These are phyloP conservation scores for Betta splendens DNA, from an alignment of 2,797 vertebrate genomes.

Conservation along the genomic window DNA sequence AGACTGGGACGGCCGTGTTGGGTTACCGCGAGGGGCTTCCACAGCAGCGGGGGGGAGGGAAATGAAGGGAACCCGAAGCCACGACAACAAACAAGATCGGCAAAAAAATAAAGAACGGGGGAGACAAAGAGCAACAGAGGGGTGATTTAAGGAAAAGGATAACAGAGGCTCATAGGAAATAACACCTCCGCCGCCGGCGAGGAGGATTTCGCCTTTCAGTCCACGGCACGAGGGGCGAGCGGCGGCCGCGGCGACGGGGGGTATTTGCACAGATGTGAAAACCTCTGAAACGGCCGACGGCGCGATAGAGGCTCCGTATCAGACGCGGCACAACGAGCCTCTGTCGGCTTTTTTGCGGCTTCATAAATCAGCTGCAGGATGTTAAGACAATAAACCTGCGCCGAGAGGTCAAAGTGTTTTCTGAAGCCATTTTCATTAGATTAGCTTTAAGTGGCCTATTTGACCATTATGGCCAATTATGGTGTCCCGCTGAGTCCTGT, in stretches of 20 bases:
- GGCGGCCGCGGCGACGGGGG: slow-evolving; percentile 14
- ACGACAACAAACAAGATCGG: slow-evolving; percentile 71
- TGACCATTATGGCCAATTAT: slow-evolving; percentile 71
- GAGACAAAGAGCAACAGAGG: slow-evolving; percentile 46
- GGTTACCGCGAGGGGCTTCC: slow-evolving; percentile 53
- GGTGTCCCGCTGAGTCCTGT: slow-evolving; percentile 37
- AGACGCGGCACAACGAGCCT: neutral
- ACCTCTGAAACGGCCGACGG: slow-evolving; percentile 15
- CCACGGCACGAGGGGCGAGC: slow-evolving; percentile 11
- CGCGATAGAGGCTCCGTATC: slow-evolving; percentile 9
- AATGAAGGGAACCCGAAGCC: slow-evolving; percentile 67
- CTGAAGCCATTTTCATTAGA: slow-evolving; percentile 67
- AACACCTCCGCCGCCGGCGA: slow-evolving; percentile 48
- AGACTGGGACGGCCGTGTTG: slow-evolving; percentile 56
- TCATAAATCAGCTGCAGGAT: slow-evolving; percentile 42
- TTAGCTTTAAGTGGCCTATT: slow-evolving; percentile 72
- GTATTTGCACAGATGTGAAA: slow-evolving; percentile 20
- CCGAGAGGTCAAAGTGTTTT: slow-evolving; percentile 53
- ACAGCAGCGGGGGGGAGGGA: slow-evolving; percentile 66
- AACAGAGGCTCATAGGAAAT: slow-evolving; percentile 64
- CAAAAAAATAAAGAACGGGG: slow-evolving; percentile 64
- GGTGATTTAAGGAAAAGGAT: slow-evolving; percentile 45
- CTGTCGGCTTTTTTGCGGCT: slow-evolving; percentile 16
- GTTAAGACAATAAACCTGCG: slow-evolving; percentile 21
- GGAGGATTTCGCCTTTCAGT: slow-evolving; percentile 16